phyloP scores from a whole-genome alignment of 2,797 vertebrate genomes.

The Enteromius anoplus region DNA sequence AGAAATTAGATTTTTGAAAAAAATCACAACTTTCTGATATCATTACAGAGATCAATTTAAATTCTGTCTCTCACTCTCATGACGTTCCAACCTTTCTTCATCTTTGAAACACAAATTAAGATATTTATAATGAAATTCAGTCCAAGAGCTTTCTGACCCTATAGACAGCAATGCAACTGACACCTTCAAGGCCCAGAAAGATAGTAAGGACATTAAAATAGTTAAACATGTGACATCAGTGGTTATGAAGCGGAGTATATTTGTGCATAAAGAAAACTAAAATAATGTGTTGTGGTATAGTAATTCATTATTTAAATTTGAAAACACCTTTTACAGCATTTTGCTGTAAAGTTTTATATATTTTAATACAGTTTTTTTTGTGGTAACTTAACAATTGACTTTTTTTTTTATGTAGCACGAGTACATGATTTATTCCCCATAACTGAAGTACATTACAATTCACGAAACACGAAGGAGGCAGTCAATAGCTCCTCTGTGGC shows the following conservation, averaged over 20 bases:
- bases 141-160: not conserved
- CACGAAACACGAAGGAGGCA: conserved; percentile 20
- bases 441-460: conserved; percentile 17
- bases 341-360: not conserved
- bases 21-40: not conserved
- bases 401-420: not conserved
- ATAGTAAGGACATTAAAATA: not conserved
- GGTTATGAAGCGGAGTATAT: not conserved
- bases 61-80: not conserved
- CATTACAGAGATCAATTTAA: not conserved
- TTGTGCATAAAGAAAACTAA: not conserved
- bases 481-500: conserved; percentile 21
- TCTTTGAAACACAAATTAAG: not conserved
- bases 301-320: not conserved
- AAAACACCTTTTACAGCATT: not conserved
- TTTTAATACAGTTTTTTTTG: not conserved
- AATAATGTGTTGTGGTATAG: not conserved
- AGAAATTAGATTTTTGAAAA: not conserved
- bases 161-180: not conserved
- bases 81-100: not conserved
- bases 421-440: conserved; percentile 1
- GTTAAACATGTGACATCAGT: not conserved
- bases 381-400: not conserved
- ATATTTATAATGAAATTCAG: not conserved
- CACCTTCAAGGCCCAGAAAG: not conserved